These are phyloP conservation scores for Papilio demoleus DNA, from an alignment of 2,888 invertebrate genomes.

Conservation along the genomic window DNA sequence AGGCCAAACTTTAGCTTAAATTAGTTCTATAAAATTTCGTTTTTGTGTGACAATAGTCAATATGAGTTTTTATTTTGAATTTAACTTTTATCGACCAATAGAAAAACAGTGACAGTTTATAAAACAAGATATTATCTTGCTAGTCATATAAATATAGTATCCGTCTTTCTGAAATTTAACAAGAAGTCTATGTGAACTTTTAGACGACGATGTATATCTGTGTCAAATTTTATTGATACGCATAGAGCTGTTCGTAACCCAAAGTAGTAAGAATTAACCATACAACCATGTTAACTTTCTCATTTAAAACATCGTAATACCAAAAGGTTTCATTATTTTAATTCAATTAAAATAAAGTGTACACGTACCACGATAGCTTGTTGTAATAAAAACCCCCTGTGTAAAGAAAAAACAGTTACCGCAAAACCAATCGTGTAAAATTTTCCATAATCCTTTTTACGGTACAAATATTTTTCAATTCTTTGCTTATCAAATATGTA, in stretches of 20 bases:
- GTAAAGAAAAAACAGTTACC: neutral
- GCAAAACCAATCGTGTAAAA: constrained; percentile 20
- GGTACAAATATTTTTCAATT: constrained; percentile 26
- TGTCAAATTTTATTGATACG: too few relatives aligned
- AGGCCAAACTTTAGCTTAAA: constrained; percentile 50
- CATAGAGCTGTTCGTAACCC: too few relatives aligned
- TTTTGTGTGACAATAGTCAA: neutral
- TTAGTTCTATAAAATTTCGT: constrained; percentile 43
- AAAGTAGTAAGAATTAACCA: too few relatives aligned
- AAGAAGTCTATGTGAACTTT: too few relatives aligned
- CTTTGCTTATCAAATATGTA: constrained; percentile 27
- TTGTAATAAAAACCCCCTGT: neutral
- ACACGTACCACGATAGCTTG: neutral
- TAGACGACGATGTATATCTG: too few relatives aligned
- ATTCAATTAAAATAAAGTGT: neutral
- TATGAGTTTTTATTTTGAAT: neutral
- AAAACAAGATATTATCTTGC: too few relatives aligned
- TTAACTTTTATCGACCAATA: too few relatives aligned
- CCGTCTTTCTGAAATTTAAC: too few relatives aligned
- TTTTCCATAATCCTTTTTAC: constrained; percentile 10
- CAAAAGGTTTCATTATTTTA: neutral
- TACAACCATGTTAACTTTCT: too few relatives aligned
- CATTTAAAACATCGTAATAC: too few relatives aligned
- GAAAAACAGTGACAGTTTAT: too few relatives aligned
- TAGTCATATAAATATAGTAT: too few relatives aligned